Base-by-base conservation (phyloP, 64 coral and sea anemone species). In the Porites lutea region DNA sequence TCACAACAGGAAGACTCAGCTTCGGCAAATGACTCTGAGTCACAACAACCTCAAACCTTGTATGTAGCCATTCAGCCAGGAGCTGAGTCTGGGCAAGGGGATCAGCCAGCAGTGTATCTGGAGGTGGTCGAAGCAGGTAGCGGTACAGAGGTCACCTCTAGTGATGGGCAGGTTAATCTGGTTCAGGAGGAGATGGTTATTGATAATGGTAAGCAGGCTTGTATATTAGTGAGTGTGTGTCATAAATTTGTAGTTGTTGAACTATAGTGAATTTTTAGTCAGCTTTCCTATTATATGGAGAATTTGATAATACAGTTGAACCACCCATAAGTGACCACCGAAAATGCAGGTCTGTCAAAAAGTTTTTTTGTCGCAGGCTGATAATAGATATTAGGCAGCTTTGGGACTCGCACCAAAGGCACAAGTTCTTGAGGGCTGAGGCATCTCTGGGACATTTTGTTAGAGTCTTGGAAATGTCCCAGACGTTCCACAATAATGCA, bases 61-160 rank as follows among this genome's bases (percentile, higher is more conserved):
- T 97, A 97, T 83, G 95, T 97, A 4, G 95, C 95, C 22, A 97
- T 97, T 44, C 95, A 97, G 37, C 95, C 95, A 13, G 95, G 95
- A 19, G 92, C 88, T 68, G 95, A 97, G 67, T 86, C 91, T 0
- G 63, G 88, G 1, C 95, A 97, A 37, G 88, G 90, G 18, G 95
- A 94, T 2, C 95, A 97, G 44, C 95, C 95, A 37, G 95, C 95
- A 1, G 95, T 97, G 65, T 97, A 97, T 87, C 92, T 97, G 63
- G 95, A 97, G 69, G 95, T 97, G 11, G 95, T 97, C 48, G 95
- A 97, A 52, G 95, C 95, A 70, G 95, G 95, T 65, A 97, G 90
- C 72, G 95, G 95, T 43, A 91, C 92, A 77, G 95, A 97, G 67
- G 93, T 97, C 57, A 71, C 87, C 16, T 86, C 88, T 12, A 87